These are phyloP conservation scores for Patella vulgata DNA, from an alignment of 1,140 invertebrate genomes.

Conservation along the genomic window DNA sequence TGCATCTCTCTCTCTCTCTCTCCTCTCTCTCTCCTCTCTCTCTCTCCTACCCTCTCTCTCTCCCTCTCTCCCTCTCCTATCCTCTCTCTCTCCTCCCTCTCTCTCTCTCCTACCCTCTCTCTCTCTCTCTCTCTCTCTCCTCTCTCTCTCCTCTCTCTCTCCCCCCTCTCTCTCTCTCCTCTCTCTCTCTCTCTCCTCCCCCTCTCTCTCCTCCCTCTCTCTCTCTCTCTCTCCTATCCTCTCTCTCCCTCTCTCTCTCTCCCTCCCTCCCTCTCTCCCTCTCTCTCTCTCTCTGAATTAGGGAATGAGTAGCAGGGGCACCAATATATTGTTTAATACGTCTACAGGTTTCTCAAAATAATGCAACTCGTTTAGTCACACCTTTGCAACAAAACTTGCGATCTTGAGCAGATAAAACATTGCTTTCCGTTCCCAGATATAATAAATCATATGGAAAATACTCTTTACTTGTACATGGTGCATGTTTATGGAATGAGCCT, in stretches of 20 bases:
- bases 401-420: no score
- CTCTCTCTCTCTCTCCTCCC: background rate
- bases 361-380: no score
- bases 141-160: constrained; percentile 2
- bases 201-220: background rate
- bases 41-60: no score
- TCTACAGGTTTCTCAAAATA: no score
- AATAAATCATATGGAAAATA: no score
- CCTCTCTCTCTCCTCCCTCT: constrained; percentile 5
- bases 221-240: constrained; percentile 12
- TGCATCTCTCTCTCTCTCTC: constrained; percentile 15
- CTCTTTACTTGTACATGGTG: no score
- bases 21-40: constrained; percentile 4
- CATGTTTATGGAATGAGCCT: no score
- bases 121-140: background rate
- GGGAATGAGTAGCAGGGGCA: background rate
- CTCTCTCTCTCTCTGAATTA: background rate
- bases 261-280: background rate
- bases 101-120: no score
- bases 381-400: no score
- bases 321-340: background rate
- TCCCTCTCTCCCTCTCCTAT: no score
- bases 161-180: background rate
- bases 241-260: constrained; percentile 10
- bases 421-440: no score